These are phyloP conservation scores for Nineta flava DNA, from an alignment of 2,888 invertebrate species.

Conservation along the genomic window DNA sequence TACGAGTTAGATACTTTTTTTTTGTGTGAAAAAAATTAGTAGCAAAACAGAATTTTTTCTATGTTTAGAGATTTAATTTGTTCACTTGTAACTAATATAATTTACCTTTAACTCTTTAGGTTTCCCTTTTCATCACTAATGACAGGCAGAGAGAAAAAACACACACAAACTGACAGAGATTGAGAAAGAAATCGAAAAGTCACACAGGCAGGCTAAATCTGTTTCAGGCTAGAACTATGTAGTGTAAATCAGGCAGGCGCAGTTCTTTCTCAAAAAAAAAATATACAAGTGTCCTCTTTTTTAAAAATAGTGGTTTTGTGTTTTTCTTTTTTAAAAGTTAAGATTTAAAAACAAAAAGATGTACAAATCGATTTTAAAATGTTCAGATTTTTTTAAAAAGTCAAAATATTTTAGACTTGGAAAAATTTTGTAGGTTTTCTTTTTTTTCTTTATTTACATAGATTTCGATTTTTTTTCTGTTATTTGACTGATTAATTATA, in stretches of 20 bases:
- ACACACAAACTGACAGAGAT: slow-evolving; percentile 1
- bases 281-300: background rate
- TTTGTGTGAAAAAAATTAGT: background rate
- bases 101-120: slow-evolving; percentile 5
- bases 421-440: too few species aligned
- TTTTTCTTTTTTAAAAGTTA: background rate
- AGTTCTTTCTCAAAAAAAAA: background rate
- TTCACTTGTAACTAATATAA: background rate
- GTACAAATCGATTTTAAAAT: too few species aligned
- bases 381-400: too few species aligned
- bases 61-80: too few species aligned
- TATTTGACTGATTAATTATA: background rate
- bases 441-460: too few species aligned
- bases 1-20: background rate
- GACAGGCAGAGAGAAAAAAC: slow-evolving; percentile 3
- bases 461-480: too few species aligned
- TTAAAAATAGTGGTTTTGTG: background rate
- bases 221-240: background rate
- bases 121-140: slow-evolving; percentile 4
- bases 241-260: background rate
- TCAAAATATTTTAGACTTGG: too few species aligned
- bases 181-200: background rate
- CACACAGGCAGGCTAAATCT: slow-evolving; percentile 1
- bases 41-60: background rate
- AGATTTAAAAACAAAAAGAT: background rate